Base-by-base conservation (phyloP, 2,888 invertebrate species). In the Harpagoxenus sublaevis region DNA sequence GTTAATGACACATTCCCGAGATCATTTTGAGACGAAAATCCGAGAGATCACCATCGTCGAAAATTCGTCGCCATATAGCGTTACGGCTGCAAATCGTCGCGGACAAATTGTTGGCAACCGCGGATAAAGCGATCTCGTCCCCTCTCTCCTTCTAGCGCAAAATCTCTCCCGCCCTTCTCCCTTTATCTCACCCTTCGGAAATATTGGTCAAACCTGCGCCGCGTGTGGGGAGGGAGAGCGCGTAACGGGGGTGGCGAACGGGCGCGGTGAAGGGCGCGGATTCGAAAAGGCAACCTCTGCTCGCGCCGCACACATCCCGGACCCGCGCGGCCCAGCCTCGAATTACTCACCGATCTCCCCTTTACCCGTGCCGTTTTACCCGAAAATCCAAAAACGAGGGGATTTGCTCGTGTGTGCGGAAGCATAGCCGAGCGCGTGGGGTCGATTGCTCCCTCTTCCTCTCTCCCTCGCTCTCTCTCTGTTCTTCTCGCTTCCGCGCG, bases 331-430 rank as follows among this genome's bases (percentile, higher is more conserved):
- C 90, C 91, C 92, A 92, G 92, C 93, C 90, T 93, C 92, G 90
- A 91, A 92, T 92, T 92, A 92, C 90, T 92, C 91, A 88, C 86
- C 90, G 83, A 86, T 88, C 88, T 89, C 86, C 86, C 84, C 87
- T 88, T 89, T 88, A 84, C 87, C 18, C 84, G 81, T 86, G 85
- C 88, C 88, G 89, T 90, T 92, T 92, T 88, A 89, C 91, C 91
- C 92, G 89, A 93, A 94, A 94, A 93, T 92, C 93, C 92, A 92
- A 93, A 94, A 94, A 93, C 91, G 87, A 93, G 93, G 93, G 93
- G 92, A 94, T 93, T 93, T 91, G 92, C 91, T 90, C 91, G 90
- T 89, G 89, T 88, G 89, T 88, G 90, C 88, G 89, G 85, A 87
- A 89, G 88, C 86, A 89, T 81, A 90, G 84, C 84, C 66, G 66